phyloP scores from a whole-genome alignment of 2,888 invertebrate genomes.

The Morpho deidamia region DNA sequence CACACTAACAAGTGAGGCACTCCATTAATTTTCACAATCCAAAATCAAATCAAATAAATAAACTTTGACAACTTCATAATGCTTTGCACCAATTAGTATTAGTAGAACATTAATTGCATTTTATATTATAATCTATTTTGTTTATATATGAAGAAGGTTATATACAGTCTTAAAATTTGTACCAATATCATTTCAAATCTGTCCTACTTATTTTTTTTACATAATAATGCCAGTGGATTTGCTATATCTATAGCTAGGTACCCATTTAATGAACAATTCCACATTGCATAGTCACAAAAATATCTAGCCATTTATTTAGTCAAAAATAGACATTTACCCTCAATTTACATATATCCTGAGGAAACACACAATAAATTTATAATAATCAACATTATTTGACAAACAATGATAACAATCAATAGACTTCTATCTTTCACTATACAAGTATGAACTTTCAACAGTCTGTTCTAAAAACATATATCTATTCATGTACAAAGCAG shows the following conservation, averaged over 20 bases:
- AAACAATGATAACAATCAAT: conserved; percentile 74
- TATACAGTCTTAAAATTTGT: conserved; percentile 73
- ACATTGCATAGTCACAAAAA: conserved; percentile 69
- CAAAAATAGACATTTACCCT: conserved; percentile 71
- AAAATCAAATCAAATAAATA: neutral
- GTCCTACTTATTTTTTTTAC: conserved; percentile 38
- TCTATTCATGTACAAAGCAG: conserved; percentile 48
- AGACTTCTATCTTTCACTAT: conserved; percentile 63
- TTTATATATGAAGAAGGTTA: conserved; percentile 36
- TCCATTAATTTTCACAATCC: conserved; percentile 1
- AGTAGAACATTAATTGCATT: conserved; percentile 24
- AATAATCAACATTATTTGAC: conserved; percentile 71
- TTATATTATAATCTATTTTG: conserved; percentile 21
- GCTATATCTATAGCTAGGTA: conserved; percentile 57
- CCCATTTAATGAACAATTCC: conserved; percentile 67
- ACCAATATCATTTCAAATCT: conserved; percentile 55
- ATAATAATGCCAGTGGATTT: conserved; percentile 47
- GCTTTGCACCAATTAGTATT: conserved; percentile 21
- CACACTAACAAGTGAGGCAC: conserved; percentile 9
- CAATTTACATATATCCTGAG: conserved; percentile 62
- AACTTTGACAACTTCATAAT: neutral
- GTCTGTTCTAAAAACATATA: conserved; percentile 56
- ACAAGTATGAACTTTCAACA: conserved; percentile 66
- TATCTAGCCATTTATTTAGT: conserved; percentile 63
- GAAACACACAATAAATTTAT: conserved; percentile 73